phyloP scores from a whole-genome alignment of 2,113 vertebrate species.

The Stigmatopora nigra region DNA sequence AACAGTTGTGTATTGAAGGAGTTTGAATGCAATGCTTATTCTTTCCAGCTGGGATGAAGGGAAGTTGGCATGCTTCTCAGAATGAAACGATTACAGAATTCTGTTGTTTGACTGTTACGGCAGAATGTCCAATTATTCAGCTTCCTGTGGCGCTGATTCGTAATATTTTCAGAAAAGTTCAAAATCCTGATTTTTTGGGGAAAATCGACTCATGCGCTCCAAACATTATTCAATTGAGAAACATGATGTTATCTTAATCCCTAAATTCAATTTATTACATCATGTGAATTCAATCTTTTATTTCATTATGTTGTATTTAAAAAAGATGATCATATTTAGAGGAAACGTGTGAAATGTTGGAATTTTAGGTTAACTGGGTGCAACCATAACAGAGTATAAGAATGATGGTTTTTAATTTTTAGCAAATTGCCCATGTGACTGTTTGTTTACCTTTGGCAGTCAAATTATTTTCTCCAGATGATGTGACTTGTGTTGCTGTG shows the following conservation, averaged over 20 bases:
- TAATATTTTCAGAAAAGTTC: neutral
- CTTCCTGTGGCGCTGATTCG: neutral
- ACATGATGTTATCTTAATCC: no score
- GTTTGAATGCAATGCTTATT: neutral
- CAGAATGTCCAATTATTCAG: neutral
- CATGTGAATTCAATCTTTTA: no score
- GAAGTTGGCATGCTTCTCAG: neutral
- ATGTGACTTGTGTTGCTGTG: neutral
- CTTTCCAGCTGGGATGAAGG: neutral
- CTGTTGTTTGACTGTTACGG: neutral
- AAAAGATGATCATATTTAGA: neutral
- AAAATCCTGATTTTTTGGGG: neutral
- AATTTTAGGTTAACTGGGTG: neutral
- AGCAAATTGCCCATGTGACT: neutral
- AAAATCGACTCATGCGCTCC: neutral
- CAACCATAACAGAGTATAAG: neutral
- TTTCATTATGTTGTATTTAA: no score
- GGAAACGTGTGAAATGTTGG: neutral
- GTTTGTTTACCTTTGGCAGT: neutral
- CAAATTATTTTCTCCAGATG: neutral
- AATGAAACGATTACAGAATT: neutral
- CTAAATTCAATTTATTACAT: no score
- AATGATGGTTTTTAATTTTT: neutral
- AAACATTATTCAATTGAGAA: no score
- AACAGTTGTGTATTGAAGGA: neutral